phyloP scores from a whole-genome alignment of 2,797 vertebrate genomes.

The Urocyon cinereoargenteus region DNA sequence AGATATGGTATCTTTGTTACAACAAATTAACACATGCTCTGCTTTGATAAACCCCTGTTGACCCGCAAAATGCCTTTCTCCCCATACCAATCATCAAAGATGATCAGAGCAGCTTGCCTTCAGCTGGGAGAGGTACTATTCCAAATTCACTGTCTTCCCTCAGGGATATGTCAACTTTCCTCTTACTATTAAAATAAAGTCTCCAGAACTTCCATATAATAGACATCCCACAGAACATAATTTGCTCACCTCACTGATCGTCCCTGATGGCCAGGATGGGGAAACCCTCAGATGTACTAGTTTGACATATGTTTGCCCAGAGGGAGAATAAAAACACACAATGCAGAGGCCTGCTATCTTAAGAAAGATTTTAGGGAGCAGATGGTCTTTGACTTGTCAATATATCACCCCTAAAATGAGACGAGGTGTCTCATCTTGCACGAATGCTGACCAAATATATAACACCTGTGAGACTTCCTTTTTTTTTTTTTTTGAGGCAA shows the following conservation, averaged over 20 bases:
- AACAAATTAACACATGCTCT: not conserved
- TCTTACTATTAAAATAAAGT: constrained; percentile 4
- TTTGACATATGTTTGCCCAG: not conserved
- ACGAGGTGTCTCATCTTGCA: not conserved
- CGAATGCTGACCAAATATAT: not conserved
- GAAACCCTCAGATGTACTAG: not conserved
- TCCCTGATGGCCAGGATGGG: not conserved
- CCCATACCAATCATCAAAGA: not conserved
- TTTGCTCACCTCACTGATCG: not conserved
- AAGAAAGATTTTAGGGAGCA: not conserved
- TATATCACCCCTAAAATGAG: constrained; percentile 14
- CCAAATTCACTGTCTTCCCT: not conserved
- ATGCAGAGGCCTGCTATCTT: not conserved
- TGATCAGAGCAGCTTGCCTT: not conserved
- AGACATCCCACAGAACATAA: not conserved
- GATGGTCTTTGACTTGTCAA: not conserved
- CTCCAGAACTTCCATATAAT: not conserved
- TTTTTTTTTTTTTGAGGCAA: not conserved
- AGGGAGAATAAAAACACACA: not conserved
- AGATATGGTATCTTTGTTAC: not conserved
- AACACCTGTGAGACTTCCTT: not conserved
- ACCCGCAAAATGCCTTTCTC: not conserved
- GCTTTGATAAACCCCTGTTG: not conserved
- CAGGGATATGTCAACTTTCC: not conserved
- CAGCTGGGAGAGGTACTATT: not conserved